Percentiles rank a stretch among this genome's conserved stretches.
Evolutionary conservation across 2,888 invertebrate species (phyloP).

Genomic region (Scaptomyza cyrtandrae): DNA sequence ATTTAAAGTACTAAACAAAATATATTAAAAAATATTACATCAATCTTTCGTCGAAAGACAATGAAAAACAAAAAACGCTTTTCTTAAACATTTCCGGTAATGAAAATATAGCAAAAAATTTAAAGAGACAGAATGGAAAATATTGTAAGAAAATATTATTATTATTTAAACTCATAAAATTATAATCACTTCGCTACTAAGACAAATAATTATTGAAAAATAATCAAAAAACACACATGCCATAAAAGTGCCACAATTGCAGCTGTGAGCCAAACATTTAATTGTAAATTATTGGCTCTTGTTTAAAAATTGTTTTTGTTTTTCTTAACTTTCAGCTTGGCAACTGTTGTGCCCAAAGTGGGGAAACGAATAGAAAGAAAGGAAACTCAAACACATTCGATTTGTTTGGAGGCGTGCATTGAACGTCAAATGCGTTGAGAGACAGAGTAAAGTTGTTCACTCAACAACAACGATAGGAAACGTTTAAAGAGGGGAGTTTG

Average conservation of each 20-base stretch:
- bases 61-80: too few relatives aligned
- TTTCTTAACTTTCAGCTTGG: neutral
- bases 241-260: constrained; percentile 1
- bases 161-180: neutral
- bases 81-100: too few relatives aligned
- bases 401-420: constrained; percentile 28
- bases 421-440: constrained; percentile 38
- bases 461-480: constrained; percentile 6
- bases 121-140: too few relatives aligned
- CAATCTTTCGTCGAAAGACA: too few relatives aligned
- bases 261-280: constrained; percentile 31
- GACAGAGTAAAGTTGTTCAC: constrained; percentile 23
- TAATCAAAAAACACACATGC: neutral
- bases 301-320: neutral
- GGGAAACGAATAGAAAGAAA: constrained; percentile 14
- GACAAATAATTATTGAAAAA: neutral
- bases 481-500: constrained; percentile 19
- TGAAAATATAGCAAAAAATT: too few relatives aligned
- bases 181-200: neutral
- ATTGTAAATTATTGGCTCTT: constrained; percentile 44
- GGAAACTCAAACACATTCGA: constrained; percentile 14
- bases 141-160: neutral
- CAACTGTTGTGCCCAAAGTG: neutral
- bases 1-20: too few relatives aligned
- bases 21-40: too few relatives aligned